These are phyloP conservation scores for Neotoxoptera formosana DNA, from an alignment of 1,140 invertebrate genomes.

Conservation along the genomic window DNA sequence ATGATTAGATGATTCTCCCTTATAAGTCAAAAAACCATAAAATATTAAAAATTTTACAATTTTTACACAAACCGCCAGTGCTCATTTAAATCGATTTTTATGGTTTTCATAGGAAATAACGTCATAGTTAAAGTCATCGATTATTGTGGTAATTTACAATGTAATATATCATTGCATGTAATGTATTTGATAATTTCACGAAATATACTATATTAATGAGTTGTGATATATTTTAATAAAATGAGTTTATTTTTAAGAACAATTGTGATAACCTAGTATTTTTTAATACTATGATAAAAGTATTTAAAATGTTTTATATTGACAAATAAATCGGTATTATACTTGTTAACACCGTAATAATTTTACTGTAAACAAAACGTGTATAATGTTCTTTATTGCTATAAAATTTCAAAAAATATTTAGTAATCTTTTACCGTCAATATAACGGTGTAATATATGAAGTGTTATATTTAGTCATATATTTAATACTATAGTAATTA, in stretches of 20 bases:
- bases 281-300: background rate
- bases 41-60: too few relatives aligned
- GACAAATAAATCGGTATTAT: background rate
- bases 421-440: too few relatives aligned
- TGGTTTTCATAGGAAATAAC: background rate
- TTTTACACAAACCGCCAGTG: background rate
- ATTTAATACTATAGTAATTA: too few relatives aligned
- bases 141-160: background rate
- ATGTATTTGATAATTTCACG: background rate
- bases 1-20: too few relatives aligned
- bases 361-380: background rate
- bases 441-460: too few relatives aligned
- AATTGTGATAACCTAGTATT: background rate
- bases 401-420: background rate
- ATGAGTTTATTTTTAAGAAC: background rate
- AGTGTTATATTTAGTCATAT: too few relatives aligned
- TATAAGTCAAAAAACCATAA: too few relatives aligned
- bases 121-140: background rate
- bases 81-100: background rate
- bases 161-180: background rate
- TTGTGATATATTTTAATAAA: background rate
- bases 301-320: background rate
- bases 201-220: background rate
- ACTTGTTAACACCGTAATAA: background rate
- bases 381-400: background rate